These are phyloP conservation scores for Cyprinodon variegatus DNA, from an alignment of 2,113 vertebrate genomes.

Conservation along the genomic window DNA sequence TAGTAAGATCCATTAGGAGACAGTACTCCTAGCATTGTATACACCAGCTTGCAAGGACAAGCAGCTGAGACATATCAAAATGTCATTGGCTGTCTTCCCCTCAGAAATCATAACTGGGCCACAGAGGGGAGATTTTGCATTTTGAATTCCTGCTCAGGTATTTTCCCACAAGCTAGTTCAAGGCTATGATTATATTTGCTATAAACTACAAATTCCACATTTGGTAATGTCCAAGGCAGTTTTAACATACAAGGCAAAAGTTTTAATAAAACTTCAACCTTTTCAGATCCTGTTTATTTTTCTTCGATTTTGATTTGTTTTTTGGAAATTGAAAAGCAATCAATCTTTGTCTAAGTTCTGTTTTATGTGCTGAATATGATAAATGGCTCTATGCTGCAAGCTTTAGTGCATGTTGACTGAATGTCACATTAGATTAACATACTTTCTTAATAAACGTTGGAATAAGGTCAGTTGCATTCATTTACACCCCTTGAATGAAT, in stretches of 20 bases:
- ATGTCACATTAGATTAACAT: too few relatives aligned
- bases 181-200: constrained; percentile 14
- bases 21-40: constrained; percentile 43
- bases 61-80: constrained; percentile 46
- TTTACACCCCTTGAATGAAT: too few relatives aligned
- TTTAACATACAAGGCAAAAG: neutral
- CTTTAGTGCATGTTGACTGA: too few relatives aligned
- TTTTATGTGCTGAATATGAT: too few relatives aligned
- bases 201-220: neutral
- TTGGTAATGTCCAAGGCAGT: neutral
- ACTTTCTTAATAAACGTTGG: too few relatives aligned
- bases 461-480: too few relatives aligned
- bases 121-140: constrained; percentile 15
- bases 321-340: too few relatives aligned
- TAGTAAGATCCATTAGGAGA: constrained; percentile 55
- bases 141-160: constrained; percentile 36
- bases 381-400: too few relatives aligned
- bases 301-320: neutral
- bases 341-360: too few relatives aligned
- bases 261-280: neutral
- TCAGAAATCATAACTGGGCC: constrained; percentile 17
- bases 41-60: neutral
- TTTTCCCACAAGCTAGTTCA: constrained; percentile 31
- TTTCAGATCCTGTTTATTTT: neutral
- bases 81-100: constrained; percentile 28